Evolutionary conservation across 2,888 invertebrate genomes (phyloP), one percentile per base, ranked within the genome.

Genomic region (Teinopalpus imperialis): DNA sequence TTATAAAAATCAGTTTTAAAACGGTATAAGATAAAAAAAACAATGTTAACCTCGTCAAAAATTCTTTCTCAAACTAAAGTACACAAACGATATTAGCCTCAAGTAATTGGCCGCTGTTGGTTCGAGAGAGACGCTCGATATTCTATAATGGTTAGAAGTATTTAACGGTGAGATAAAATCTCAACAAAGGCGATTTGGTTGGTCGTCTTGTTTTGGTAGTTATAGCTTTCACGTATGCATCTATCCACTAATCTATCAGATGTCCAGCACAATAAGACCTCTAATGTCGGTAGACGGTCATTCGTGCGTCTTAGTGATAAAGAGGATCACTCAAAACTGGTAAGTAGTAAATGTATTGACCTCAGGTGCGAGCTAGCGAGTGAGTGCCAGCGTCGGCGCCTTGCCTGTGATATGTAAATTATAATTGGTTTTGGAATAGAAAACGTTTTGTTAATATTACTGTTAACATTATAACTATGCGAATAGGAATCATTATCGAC

Each of bases 161-260:
- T 86, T 87, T 87, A 87, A 86, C 81, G 76, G 79, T 66, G 70
- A 85, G 87, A 87, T 87, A 86, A 83, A 86, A 87, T 87, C 87
- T 87, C 76, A 81, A 86, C 85, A 87, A 87, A 87, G 75, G 82
- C 81, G 81, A 85, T 86, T 87, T 82, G 83, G 85, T 83, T 75
- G 80, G 81, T 81, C 81, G 81, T 82, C 85, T 82, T 81, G 81
- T 85, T 85, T 85, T 74, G 80, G 81, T 83, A 81, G 80, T 80
- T 74, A 75, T 79, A 74, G 69, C 71, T 68, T 73, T 74, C 81
- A 52, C 46, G 75, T 81, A 81, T 80, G 81, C 74, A 69, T 73
- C 74, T 81, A 81, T 83, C 78, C 73, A 79, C 69, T 73, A 72
- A 79, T 79, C 78, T 74, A 71, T 44, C 50, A 61, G 54, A 51